Evolutionary conservation across 1,140 invertebrate species (phyloP), one percentile per base, ranked within the genome.

Genomic region (Cataglyphis hispanica): DNA sequence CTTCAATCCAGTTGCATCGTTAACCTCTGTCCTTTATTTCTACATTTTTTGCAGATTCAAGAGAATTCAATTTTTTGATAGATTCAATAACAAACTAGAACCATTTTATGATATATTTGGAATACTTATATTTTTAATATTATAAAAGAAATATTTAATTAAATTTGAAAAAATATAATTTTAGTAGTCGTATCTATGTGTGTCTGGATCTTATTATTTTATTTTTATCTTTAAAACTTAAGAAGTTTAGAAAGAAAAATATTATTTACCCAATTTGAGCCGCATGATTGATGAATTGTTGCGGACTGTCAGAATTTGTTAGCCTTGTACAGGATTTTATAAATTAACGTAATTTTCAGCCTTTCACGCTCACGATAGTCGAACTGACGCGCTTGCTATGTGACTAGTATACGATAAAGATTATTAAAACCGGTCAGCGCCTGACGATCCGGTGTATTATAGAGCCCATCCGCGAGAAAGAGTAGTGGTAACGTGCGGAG

Each of bases 401-500:
- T 25, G 46, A 67, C 19, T 31, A 40, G 11, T 11, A 27, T 53
- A 70, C 40, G 13, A 13, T 31, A 58, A 72, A 64, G 50, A 86
- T 46, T 13, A 86, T 46, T 13, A 64, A 72, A 89, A 89, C 85
- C 87, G 85, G 87, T 89, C 85, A 64, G 72, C 40, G 31, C 56
- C 37, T 16, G 78, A 50, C 64, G 53, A 50, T 81, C 63, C 37
- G 25, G 25, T 43, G 58, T 37, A 64, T 85, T 84, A 83, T 86
- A 83, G 53, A 83, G 43, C 4, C 31, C 16, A 86, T 63, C 13
- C 34, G 7, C 56, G 46, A 74, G 70, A 16, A 70, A 81, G 84
- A 81, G 86, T 64, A 76, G 84, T 69, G 67, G 69, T 40, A 53
- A 85, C 40, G 27, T 13, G 37, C 34, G 67, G 19, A 50, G 84